Evolutionary conservation across 2,888 invertebrate species (phyloP), one percentile per base, ranked within the genome.

Genomic region (Caenorhabditis macrosperma): DNA sequence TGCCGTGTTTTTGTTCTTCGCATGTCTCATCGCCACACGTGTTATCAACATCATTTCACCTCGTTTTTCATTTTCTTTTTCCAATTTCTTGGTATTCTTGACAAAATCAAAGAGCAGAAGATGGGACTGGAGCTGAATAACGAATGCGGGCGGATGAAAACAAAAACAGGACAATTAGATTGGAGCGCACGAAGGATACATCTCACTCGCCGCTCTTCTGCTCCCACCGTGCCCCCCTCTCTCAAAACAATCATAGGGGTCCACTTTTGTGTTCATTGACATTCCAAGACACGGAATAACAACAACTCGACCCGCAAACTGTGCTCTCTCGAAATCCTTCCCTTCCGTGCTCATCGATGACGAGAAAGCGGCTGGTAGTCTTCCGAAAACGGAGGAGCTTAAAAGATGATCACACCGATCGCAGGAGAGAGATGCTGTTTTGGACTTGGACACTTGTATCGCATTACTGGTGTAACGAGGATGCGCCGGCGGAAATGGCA

Each of bases 101-200:
- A 17, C 44, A 44, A 20, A 44, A 44, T 17, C 52, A 52, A 28
- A 52, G 28, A 26, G 52, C 52, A 52, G 4, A 52, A 52, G 52
- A 52, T 52, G 52, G 52, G n/a, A 12, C 24, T 22, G 20, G 46
- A 41, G 41, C 33, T 38, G 38, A 38, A 38, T 38, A 38, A 10
- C 9, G 9, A 15, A 38, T 10, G 38, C 38, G 38, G 38, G 12
- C 7, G 15, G 38, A 38, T 44, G 28, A 28, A 52, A 28, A 28
- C 52, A 52, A 52, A 52, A 52, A 52, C 52, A 52, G 52, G n/a
- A 15, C 28, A 52, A 52, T 52, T 52, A 52, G 52, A 52, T 52
- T 28, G 48, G 22, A 24, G 48, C 10, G 24, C 22, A 48, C 22
- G 24, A 9, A 22, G 48, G 24, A 22, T 24, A 48, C 48, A 22